Percentiles rank a stretch among this genome's conserved stretches.
phyloP scores from a whole-genome alignment of 2,797 vertebrate genomes.

The Allobates femoralis region DNA sequence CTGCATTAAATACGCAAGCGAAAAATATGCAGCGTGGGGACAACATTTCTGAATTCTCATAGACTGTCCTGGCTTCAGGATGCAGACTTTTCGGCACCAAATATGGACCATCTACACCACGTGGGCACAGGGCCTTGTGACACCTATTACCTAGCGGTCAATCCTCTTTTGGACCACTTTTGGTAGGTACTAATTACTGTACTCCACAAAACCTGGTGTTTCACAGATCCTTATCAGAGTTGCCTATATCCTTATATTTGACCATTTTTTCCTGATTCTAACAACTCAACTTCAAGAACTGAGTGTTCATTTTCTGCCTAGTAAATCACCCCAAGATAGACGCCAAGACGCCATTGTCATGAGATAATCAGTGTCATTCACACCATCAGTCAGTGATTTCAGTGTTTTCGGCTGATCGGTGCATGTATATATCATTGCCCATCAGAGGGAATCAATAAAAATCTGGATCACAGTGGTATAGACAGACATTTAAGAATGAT shows the following conservation, averaged over 20 bases:
- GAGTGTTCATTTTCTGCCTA: not conserved
- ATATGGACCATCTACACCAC: no score
- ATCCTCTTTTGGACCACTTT: not conserved
- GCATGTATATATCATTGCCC: not conserved
- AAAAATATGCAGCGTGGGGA: no score
- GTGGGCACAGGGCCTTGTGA: no score
- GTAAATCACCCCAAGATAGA: not conserved
- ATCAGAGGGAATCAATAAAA: no score
- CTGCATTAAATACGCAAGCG: no score
- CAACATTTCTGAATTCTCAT: no score
- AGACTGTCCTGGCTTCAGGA: no score
- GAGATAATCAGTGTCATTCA: not conserved
- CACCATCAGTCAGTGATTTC: not conserved
- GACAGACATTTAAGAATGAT: not conserved
- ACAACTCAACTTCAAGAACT: not conserved
- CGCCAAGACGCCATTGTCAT: not conserved
- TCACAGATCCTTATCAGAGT: no score
- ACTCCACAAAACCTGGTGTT: no score
- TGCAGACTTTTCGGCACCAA: no score
- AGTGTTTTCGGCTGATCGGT: not conserved
- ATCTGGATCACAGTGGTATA: not conserved
- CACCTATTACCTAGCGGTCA: not conserved
- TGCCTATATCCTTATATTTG: no score
- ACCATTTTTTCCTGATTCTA: no score
- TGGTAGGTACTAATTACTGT: not conserved